phyloP scores from a whole-genome alignment of 2,888 invertebrate species.

The Scaptomyza flava region DNA sequence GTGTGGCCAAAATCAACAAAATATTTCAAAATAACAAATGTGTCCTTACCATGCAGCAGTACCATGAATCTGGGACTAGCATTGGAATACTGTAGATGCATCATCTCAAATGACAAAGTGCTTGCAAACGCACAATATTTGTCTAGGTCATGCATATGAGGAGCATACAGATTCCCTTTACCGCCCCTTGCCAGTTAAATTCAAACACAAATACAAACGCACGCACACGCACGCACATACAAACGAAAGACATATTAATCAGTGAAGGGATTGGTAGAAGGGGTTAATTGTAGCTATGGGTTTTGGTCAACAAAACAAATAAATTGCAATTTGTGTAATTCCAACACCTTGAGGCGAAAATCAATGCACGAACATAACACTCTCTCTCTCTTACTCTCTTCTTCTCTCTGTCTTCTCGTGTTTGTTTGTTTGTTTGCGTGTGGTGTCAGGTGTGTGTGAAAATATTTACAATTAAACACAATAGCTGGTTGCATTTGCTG shows the following conservation, averaged over 20 bases:
- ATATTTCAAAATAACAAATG: constrained; percentile 80
- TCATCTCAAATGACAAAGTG: constrained; percentile 69
- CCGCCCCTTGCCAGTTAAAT: constrained; percentile 54
- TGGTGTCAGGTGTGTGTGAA: constrained; percentile 73
- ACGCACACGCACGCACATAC: constrained; percentile 45
- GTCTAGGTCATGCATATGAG: constrained; percentile 71
- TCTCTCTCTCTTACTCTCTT: constrained; percentile 13
- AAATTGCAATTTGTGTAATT: constrained; percentile 80
- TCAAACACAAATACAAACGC: constrained; percentile 62
- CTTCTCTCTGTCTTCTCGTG: background rate
- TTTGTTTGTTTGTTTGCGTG: constrained; percentile 35
- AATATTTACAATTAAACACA: constrained; percentile 77
- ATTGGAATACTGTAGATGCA: constrained; percentile 16
- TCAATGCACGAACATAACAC: constrained; percentile 50
- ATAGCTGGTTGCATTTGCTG: constrained; percentile 27
- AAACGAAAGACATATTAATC: constrained; percentile 8
- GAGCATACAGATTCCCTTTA: constrained; percentile 11
- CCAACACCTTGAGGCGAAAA: constrained; percentile 75
- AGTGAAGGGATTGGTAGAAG: background rate
- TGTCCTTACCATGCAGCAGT: constrained; percentile 50
- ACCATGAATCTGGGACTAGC: background rate
- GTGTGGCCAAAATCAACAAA: constrained; percentile 72
- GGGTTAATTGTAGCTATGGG: constrained; percentile 56
- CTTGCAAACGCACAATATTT: constrained; percentile 74
- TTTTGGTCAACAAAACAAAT: constrained; percentile 72